Base-by-base conservation (phyloP, 1,140 invertebrate species). In the Drosophila virilis region DNA sequence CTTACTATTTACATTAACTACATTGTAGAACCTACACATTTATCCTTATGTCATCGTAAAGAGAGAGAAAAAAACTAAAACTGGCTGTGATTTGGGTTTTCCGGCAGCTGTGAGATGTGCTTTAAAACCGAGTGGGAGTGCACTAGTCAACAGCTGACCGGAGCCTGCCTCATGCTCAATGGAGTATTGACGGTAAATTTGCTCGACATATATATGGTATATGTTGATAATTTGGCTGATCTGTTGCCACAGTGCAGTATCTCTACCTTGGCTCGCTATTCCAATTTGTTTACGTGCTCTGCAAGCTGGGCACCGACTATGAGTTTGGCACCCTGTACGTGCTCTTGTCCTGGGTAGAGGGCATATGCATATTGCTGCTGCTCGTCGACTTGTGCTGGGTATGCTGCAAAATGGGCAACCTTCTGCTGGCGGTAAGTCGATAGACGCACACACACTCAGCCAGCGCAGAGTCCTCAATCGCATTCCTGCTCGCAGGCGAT, bases 121-220 rank as follows among this genome's bases (percentile, higher is more conserved):
- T 12, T 60, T 2, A 33, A n/a, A 2, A 42, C 64, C 6, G 13
- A 32, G 6, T 73, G 70, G 70, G 64, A 73, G 4, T 68, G 35
- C 54, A 68, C 9, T 32, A 51, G 38, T 6, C 48, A 68, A 1
- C 55, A 68, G 35, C 12, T 73, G 13, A 40, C 22, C 4, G 51
- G 64, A 33, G 8, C 35, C 22, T 60, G 70, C 13, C 46, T 68
- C 1, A 73, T 68, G 64, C 64, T 73, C 12, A 68, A 73, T 28
- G 15, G 51, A 5, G 48, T 60, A 1, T n/a, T 59, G 13, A 37
- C 51, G 64, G 70, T 73, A 73, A 54, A 12, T 48, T 6, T 48
- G 7, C 22, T 28, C 2, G 4, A 28, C 22, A 12, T 6, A 3
- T 17, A 28, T 5, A 28, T 28, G 3, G 2, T 28, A 28, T 28